Percentiles rank a stretch among this genome's conserved stretches.
These are phyloP conservation scores for Latrodectus geometricus DNA, from an alignment of 1,140 invertebrate species.

Conservation along the genomic window DNA sequence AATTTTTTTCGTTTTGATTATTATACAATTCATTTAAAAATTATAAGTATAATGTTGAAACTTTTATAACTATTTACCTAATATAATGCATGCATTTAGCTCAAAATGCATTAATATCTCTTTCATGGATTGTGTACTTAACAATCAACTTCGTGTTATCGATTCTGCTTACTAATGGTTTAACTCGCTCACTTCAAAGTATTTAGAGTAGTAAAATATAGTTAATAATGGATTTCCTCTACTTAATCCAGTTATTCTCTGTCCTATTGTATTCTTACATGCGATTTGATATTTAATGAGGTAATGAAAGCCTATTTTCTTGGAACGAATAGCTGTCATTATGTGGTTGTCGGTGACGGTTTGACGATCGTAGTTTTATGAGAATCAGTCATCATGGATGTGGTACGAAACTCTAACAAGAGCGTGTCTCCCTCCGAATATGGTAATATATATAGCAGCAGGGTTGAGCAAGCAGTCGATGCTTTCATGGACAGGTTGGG, in stretches of 20 bases:
- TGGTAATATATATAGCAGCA: conserved; percentile 13
- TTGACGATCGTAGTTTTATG: background rate
- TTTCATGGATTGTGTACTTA: no score
- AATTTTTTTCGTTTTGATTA: no score
- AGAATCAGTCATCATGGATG: conserved; percentile 25
- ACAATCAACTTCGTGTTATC: no score
- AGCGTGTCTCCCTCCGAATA: conserved; percentile 25
- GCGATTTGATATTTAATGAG: background rate
- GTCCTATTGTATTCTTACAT: background rate
- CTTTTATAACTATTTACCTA: no score
- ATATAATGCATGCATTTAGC: no score
- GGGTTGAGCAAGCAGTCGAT: conserved; percentile 66
- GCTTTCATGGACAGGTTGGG: conserved; percentile 84
- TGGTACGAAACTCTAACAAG: conserved; percentile 41
- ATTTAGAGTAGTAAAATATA: background rate
- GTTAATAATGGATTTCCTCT: background rate
- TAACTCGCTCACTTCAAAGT: background rate
- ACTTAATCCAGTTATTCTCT: background rate
- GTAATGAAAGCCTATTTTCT: background rate
- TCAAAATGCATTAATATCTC: no score
- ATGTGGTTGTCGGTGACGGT: background rate
- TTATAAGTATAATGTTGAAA: no score
- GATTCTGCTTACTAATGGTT: no score
- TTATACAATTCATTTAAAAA: no score
- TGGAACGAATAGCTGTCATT: background rate